Base-by-base conservation (phyloP, 1,140 invertebrate genomes). In the Hyles vespertilio region DNA sequence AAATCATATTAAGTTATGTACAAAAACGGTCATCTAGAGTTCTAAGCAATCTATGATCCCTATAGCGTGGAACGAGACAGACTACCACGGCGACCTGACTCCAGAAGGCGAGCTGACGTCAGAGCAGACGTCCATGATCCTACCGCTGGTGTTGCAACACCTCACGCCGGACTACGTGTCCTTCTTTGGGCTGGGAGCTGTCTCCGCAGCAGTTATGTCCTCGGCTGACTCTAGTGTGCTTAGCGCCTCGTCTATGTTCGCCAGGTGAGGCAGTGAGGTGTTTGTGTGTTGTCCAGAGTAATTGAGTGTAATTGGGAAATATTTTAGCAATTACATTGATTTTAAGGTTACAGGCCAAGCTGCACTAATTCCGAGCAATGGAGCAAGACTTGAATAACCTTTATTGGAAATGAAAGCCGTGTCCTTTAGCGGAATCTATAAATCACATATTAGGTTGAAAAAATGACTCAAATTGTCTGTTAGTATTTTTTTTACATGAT, bases 141-240 rank as follows among this genome's bases (percentile, higher is more conserved):
- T 99, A 50, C 98, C 98, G 4, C 94, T 99, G 93, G 98, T 99
- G 7, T 91, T 99, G 68, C 98, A 99, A 84, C 97, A 98, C 76
- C 91, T 99, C 4, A 99, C 97, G 3, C 98, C 98, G 0, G 92
- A 94, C 78, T 96, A 96, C 89, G 95, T 99, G 3, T 96, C 98
- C 3, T 99, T 99, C 90, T 96, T 99, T 78, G 98, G 98, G 0
- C 91, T 99, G 59, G 98, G 98, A 0, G 98, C 98, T n/a, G 97
- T 99, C 3, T 99, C 97, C 0, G 98, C 98, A 3, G 98, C 98
- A 8, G 98, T 99, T 33, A 99, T 99, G 98, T 99, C 97, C 34
- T 99, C 98, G 3, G 98, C 98, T 0, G 98, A 99, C 85, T 99
- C 98, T 45, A 98, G 97, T 62, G 96, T 99, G 33, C 92, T 99